Conservation (phyloP, 2,888 invertebrate genomes). For the Resseliella maxima region DNA sequence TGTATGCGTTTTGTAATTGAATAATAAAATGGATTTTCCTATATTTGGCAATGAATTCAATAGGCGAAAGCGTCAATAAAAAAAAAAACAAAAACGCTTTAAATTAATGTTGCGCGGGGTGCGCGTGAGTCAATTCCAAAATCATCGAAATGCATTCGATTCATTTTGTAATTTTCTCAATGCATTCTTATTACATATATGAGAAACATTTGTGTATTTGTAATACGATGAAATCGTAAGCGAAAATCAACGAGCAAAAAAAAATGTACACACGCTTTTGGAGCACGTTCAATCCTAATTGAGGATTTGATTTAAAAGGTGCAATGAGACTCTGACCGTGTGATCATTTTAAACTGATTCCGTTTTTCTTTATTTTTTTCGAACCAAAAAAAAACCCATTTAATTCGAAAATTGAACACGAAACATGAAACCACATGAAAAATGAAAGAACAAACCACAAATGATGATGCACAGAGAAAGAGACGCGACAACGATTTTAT, state of each 20-base stretch:
- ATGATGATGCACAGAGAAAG: not conserved
- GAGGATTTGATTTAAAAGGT: constrained; percentile 8
- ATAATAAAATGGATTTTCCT: constrained; percentile 43
- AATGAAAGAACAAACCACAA: not conserved
- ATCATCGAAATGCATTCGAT: not conserved
- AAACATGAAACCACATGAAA: not conserved
- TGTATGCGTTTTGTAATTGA: not conserved
- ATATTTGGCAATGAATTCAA: constrained; percentile 28
- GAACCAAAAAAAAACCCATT: not conserved
- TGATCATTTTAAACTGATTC: constrained; percentile 23
- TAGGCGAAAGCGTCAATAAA: not conserved
- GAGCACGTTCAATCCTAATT: constrained; percentile 23
- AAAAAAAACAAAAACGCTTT: too few relatives aligned
- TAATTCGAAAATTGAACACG: not conserved
- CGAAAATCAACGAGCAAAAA: not conserved
- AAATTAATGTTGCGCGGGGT: not conserved
- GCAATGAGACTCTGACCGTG: constrained; percentile 24
- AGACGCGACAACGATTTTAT: not conserved
- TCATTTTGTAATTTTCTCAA: not conserved
- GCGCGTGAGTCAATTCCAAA: not conserved
- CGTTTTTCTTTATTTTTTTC: not conserved
- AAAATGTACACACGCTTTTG: not conserved
- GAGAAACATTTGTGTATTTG: too few relatives aligned
- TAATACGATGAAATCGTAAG: not conserved
- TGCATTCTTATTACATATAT: not conserved